A percentile compares a stretch with the other conserved stretches of the same genome.
These are phyloP conservation scores for Lasaia peninsularis DNA, from an alignment of 1,140 invertebrate species.

Conservation along the genomic window DNA sequence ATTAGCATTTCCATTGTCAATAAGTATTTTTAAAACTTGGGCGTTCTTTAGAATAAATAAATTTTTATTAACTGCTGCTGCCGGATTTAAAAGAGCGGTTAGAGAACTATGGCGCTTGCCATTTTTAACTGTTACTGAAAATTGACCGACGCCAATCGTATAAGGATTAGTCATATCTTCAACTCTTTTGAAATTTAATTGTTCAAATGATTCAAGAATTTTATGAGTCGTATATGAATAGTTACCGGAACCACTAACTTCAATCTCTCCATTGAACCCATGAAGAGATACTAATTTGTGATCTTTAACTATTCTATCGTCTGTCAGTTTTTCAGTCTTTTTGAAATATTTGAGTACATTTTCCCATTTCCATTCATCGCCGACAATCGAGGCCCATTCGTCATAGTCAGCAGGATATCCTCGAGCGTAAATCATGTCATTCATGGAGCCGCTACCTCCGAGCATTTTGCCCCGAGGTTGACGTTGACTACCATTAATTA, in stretches of 20 bases:
- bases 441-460: slow-evolving; percentile 86
- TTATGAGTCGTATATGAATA: slow-evolving; percentile 33
- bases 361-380: slow-evolving; percentile 88
- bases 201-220: slow-evolving; percentile 47
- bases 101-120: slow-evolving; percentile 50
- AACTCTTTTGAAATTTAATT: slow-evolving; percentile 47
- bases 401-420: slow-evolving; percentile 87
- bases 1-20: slow-evolving; percentile 43
- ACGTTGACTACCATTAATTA: slow-evolving; percentile 36
- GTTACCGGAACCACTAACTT: slow-evolving; percentile 42
- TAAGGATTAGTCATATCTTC: slow-evolving; percentile 55
- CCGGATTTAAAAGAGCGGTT: slow-evolving; percentile 65
- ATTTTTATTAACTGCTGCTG: slow-evolving; percentile 80
- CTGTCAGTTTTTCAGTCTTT: slow-evolving; percentile 55
- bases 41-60: slow-evolving; percentile 82
- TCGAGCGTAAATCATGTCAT: slow-evolving; percentile 90
- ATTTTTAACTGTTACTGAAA: slow-evolving; percentile 51
- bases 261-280: slow-evolving; percentile 48
- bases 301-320: slow-evolving; percentile 46
- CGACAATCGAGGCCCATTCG: slow-evolving; percentile 80
- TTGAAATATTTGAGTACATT: slow-evolving; percentile 77
- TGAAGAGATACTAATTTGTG: slow-evolving; percentile 41
- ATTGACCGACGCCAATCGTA: slow-evolving; percentile 50
- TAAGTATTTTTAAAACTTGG: slow-evolving; percentile 69
- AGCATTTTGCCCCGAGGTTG: slow-evolving; percentile 78